phyloP scores from a whole-genome alignment of 2,113 vertebrate genomes.

The Indicator indicator region DNA sequence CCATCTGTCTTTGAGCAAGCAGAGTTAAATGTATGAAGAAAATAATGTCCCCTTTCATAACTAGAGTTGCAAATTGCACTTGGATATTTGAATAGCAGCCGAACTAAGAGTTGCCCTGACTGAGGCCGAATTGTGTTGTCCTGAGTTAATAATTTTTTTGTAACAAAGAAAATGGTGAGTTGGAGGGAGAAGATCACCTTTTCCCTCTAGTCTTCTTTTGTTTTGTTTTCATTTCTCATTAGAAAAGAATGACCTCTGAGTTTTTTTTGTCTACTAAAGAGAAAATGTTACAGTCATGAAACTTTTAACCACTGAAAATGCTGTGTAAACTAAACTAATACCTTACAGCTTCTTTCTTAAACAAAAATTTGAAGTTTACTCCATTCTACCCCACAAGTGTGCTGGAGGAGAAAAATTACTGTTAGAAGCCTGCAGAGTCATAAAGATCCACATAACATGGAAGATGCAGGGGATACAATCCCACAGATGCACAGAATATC shows the following conservation, averaged over 20 bases:
- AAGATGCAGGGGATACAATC: neutral
- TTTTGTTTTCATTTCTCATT: neutral
- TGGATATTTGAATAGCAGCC: constrained; percentile 44
- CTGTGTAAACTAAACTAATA: neutral
- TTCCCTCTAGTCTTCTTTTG: neutral
- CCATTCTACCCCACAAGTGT: neutral
- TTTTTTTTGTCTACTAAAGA: neutral
- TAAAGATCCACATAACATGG: neutral
- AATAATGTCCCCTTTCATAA: constrained; percentile 44
- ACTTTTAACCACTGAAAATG: neutral
- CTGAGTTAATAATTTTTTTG: constrained; percentile 10
- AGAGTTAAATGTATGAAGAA: constrained; percentile 28
- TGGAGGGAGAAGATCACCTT: neutral
- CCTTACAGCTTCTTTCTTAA: neutral
- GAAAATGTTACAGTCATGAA: neutral
- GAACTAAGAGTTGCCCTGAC: constrained; percentile 26
- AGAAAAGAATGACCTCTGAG: neutral
- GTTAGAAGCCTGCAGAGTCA: neutral
- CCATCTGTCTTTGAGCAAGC: constrained; percentile 2
- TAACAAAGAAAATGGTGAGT: neutral
- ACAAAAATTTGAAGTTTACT: neutral
- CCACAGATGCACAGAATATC: neutral
- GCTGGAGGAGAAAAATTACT: neutral
- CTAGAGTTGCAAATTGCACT: constrained; percentile 29
- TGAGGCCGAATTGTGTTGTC: constrained; percentile 37